These are phyloP conservation scores for Peromyscus attwateri DNA, from an alignment of 2,797 vertebrate species.

Conservation along the genomic window DNA sequence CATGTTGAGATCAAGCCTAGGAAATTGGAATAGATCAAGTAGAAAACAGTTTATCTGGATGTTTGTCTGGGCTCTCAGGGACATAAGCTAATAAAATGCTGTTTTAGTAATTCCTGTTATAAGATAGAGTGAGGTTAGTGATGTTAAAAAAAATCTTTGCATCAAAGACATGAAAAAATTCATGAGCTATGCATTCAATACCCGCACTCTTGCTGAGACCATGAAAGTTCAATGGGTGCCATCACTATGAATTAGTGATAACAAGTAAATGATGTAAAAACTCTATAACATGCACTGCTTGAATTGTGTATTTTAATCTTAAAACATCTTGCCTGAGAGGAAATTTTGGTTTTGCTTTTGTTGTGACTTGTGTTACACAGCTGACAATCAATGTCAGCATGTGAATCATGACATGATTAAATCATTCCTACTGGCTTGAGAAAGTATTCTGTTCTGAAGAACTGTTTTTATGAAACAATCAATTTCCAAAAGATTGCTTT, in stretches of 20 bases:
- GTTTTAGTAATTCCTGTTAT: neutral
- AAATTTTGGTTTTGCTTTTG: neutral
- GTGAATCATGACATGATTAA: neutral
- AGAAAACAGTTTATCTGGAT: neutral
- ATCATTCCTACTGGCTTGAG: neutral
- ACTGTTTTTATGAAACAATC: neutral
- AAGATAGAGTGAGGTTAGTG: neutral
- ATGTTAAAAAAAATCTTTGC: neutral
- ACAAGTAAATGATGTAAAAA: neutral
- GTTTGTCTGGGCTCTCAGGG: neutral
- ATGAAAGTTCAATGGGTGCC: neutral
- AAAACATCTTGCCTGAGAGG: neutral
- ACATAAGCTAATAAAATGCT: neutral
- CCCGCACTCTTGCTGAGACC: neutral
- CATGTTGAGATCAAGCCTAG: neutral
- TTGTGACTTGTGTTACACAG: neutral
- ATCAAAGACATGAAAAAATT: neutral
- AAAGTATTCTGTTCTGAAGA: neutral
- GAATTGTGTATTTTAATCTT: slow-evolving; percentile 2
- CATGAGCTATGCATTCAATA: neutral
- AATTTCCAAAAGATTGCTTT: slow-evolving; percentile 8
- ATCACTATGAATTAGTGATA: neutral
- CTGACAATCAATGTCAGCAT: neutral
- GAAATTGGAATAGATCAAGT: neutral
- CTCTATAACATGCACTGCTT: neutral